Evolutionary conservation across 1,140 invertebrate species (phyloP).

Genomic region (Drosophila ambigua): DNA sequence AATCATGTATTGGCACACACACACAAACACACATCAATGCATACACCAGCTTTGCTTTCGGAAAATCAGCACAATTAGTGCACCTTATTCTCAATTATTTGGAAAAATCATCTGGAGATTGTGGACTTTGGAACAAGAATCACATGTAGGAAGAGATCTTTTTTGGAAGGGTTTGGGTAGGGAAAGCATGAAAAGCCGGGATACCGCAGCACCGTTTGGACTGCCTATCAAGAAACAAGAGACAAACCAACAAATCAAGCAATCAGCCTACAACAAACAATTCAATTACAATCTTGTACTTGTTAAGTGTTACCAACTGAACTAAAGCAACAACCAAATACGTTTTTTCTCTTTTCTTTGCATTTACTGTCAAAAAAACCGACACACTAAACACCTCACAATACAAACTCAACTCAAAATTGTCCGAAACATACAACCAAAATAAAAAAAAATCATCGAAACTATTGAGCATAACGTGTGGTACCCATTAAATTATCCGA

Average conservation of each 20-base stretch:
- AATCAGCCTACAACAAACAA: constrained; percentile 19
- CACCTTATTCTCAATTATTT: constrained; percentile 1
- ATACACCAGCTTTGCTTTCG: constrained; percentile 28
- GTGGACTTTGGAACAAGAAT: constrained; percentile 18
- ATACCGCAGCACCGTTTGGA: constrained; percentile 7
- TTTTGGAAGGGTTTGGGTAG: constrained; percentile 13
- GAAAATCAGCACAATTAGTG: constrained; percentile 30
- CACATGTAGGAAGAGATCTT: constrained; percentile 33
- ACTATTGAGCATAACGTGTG: constrained; percentile 12
- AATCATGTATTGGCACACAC: not conserved
- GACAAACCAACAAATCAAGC: constrained; percentile 4
- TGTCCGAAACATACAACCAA: constrained; percentile 42
- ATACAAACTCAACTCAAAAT: constrained; percentile 25
- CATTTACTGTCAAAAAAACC: constrained; percentile 64
- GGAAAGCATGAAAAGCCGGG: constrained; percentile 7
- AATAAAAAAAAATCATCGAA: constrained; percentile 11
- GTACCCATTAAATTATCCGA: constrained; percentile 9
- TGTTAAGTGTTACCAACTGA: constrained; percentile 73
- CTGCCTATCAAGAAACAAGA: not conserved
- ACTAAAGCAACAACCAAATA: constrained; percentile 73
- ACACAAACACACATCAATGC: not conserved
- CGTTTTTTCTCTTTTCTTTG: constrained; percentile 79
- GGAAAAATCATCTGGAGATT: no score
- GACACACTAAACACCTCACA: constrained; percentile 41
- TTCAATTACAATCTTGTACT: constrained; percentile 41